Percentiles rank a stretch among this genome's conserved stretches.
These are phyloP conservation scores for Borostomias antarcticus DNA, from an alignment of 2,797 vertebrate genomes.

Conservation along the genomic window DNA sequence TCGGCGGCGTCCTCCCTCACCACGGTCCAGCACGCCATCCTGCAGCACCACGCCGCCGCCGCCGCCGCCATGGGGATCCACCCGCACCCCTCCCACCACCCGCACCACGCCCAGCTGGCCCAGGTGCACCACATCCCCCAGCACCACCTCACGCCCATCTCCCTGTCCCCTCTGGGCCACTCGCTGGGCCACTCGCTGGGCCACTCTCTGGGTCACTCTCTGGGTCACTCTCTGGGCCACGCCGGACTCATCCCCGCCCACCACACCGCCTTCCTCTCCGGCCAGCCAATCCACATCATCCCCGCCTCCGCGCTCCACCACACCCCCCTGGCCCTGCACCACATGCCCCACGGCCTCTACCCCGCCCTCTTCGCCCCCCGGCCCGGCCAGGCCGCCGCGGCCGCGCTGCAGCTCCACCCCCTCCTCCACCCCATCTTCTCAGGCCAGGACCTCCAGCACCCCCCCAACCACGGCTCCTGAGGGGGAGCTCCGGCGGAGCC, in stretches of 20 bases:
- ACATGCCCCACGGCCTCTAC: constrained; percentile 91
- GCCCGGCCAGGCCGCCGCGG: constrained; percentile 85
- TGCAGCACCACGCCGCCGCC: constrained; percentile 90
- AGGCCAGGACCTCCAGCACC: constrained; percentile 98
- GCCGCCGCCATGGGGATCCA: constrained; percentile 93
- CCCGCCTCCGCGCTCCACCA: constrained; percentile 95
- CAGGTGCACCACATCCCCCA: constrained; percentile 98
- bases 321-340: constrained; percentile 92
- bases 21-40: constrained; percentile 92
- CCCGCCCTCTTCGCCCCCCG: constrained; percentile 90
- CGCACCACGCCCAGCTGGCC: constrained; percentile 88
- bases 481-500: constrained; percentile 32
- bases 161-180: constrained; percentile 88
- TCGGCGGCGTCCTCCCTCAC: constrained; percentile 90
- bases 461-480: constrained; percentile 97
- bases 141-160: constrained; percentile 92
- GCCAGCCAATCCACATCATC: constrained; percentile 98
- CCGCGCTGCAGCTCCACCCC: constrained; percentile 94
- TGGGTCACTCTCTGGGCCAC: constrained; percentile 87
- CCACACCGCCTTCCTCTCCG: constrained; percentile 91
- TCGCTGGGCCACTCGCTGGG: constrained; percentile 91
- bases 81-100: constrained; percentile 85
- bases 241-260: constrained; percentile 90
- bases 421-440: constrained; percentile 98
- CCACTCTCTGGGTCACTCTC: constrained; percentile 90